Base-by-base conservation (phyloP, 2,888 invertebrate genomes). In the Ellobium chinense region DNA sequence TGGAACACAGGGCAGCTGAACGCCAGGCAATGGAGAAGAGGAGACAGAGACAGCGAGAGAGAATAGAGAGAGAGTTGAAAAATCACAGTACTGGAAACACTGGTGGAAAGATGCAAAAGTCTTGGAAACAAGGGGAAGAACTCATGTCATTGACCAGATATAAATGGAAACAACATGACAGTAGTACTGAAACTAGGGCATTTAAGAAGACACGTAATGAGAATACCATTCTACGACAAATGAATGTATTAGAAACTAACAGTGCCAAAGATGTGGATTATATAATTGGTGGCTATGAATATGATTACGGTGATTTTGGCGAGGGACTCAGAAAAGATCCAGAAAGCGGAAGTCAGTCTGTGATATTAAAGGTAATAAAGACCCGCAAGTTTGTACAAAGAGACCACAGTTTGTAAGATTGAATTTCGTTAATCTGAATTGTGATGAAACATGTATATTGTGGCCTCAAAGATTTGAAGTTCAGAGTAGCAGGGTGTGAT, bases 1-100 rank as follows among this genome's bases (percentile, higher is more conserved):
- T 65, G 31, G 82, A 82, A 39, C 82, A 82, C 77, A 54, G 36
- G n/a, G 36, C 68, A 21, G 82, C 78, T 1, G 78, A 72, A 34
- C 60, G 12, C 7, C 21, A 21, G 31, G 78, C 78, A 0, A 21
- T 36, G 36, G 31, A 29, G 24, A 70, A 60, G 21, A 5, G 29
- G 27, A 46, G 36, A 31, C 60, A 37, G 36, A n/a, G 24, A 18
- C 54, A 31, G 3, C 21, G 21, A 1, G 18, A 54, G n/a, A n/a
- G 24, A 69, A 12, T 4, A 54, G 27, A 46, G 5, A 24, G 14
- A 9, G 27, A 46, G 39, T 18, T 18, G 24, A 69, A 62, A 62
- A 7, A 3, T 27, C n/a, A 27, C 29, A 54, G 29, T 39, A 18
- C 1, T 4, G 46, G 46, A 69, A 14, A 39, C 12, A 7, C 14